phyloP scores from a whole-genome alignment of 2,113 vertebrate genomes.

The Bos javanicus region DNA sequence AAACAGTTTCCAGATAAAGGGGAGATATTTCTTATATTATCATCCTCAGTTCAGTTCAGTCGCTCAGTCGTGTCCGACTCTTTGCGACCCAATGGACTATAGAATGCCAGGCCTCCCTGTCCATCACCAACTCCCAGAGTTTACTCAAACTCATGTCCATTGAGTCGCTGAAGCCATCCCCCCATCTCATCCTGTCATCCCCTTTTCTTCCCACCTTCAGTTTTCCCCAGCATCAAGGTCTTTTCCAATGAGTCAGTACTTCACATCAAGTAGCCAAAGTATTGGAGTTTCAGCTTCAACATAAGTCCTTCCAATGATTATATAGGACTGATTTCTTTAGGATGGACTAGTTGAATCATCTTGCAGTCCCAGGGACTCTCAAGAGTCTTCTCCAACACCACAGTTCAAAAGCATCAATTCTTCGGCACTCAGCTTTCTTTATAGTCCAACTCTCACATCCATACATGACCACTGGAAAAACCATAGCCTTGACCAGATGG shows the following conservation, averaged over 20 bases:
- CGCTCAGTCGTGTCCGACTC: fast-evolving
- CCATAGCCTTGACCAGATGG: not conserved
- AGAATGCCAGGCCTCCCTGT: not conserved
- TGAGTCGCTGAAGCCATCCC: not conserved
- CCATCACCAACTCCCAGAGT: not conserved
- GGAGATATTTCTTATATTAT: not conserved
- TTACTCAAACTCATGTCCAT: not conserved
- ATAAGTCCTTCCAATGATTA: not conserved
- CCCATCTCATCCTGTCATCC: not conserved
- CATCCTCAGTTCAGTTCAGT: not conserved
- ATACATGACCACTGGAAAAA: not conserved
- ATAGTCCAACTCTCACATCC: not conserved
- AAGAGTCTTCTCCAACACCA: not conserved
- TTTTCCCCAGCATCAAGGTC: not conserved
- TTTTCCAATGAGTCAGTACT: not conserved
- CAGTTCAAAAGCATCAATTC: not conserved
- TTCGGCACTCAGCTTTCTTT: not conserved
- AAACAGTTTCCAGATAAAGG: not conserved
- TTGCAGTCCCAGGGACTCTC: not conserved
- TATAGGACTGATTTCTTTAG: not conserved
- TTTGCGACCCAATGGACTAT: not conserved
- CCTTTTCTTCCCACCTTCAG: not conserved
- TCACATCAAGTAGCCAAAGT: not conserved
- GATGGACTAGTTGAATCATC: not conserved
- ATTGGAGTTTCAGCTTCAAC: not conserved